Percentiles rank a stretch among this genome's conserved stretches.
Conservation (phyloP, 2,113 vertebrate genomes). For the Trochalopteron elliotii region DNA sequence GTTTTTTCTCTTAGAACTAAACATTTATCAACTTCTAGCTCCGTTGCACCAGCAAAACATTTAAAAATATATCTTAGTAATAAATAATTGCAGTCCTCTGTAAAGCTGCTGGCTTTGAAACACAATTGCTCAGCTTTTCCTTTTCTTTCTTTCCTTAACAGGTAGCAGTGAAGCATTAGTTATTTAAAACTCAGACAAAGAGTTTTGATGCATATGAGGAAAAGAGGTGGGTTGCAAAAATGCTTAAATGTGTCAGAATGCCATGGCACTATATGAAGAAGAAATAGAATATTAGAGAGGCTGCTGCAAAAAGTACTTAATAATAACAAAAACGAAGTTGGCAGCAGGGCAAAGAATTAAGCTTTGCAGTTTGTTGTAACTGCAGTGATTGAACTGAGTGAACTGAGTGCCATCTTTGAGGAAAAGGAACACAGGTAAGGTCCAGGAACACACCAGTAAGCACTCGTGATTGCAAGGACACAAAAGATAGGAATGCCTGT, state of each 20-base stretch:
- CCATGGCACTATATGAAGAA: neutral
- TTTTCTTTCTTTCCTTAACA: conserved; percentile 18
- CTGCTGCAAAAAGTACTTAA: neutral
- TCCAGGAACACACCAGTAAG: neutral
- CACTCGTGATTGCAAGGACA: neutral
- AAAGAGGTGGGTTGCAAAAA: neutral
- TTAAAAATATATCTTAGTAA: conserved; percentile 3
- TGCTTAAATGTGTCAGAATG: neutral
- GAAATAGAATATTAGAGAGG: neutral
- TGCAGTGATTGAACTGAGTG: neutral
- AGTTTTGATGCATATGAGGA: neutral
- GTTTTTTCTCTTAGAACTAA: neutral
- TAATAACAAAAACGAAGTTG: neutral
- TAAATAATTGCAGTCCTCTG: conserved; percentile 13
- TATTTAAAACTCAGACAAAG: conserved; percentile 13
- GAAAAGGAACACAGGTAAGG: neutral
- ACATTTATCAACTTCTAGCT: neutral
- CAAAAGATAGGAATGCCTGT: neutral
- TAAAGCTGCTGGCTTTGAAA: conserved; percentile 35
- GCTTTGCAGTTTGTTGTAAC: neutral
- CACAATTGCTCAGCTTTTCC: neutral
- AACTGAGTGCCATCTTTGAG: neutral
- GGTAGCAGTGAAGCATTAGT: conserved; percentile 26
- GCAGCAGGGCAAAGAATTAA: neutral
- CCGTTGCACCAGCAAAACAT: neutral